phyloP scores from a whole-genome alignment of 2,888 invertebrate genomes.

The Eupelmus urozonus region DNA sequence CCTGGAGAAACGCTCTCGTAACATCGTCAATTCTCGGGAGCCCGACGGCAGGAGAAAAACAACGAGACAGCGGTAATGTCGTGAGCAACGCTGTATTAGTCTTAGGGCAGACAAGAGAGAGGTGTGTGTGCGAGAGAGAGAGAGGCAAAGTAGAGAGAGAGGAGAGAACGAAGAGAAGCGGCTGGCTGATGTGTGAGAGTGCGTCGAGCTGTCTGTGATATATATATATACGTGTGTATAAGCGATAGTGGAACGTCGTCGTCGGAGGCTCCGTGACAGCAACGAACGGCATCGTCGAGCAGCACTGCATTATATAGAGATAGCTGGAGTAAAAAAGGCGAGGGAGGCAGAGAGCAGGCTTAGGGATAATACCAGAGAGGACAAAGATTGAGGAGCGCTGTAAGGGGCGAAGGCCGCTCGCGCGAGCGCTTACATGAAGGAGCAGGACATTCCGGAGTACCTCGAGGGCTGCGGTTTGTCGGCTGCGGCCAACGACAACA shows the following conservation, averaged over 20 bases:
- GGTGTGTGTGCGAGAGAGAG: slow-evolving; percentile 7
- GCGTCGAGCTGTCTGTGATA: no score
- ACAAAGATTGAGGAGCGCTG: neutral
- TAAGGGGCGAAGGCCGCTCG: slow-evolving; percentile 21
- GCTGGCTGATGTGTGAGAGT: neutral
- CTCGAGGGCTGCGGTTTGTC: slow-evolving; percentile 75
- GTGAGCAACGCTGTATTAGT: slow-evolving; percentile 12
- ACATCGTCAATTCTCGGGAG: no score
- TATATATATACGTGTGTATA: no score
- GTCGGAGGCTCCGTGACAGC: no score
- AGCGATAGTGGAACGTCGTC: no score
- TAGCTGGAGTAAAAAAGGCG: no score
- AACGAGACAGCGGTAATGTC: slow-evolving; percentile 27
- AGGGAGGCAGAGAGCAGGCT: no score
- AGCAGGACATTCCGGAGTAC: slow-evolving; percentile 75
- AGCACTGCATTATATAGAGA: no score
- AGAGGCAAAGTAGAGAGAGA: neutral
- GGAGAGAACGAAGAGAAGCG: neutral
- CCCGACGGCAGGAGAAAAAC: neutral
- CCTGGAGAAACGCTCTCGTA: no score
- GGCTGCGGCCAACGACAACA: slow-evolving; percentile 61
- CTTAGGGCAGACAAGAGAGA: neutral
- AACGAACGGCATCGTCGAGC: no score
- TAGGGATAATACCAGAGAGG: neutral
- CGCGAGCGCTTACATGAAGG: slow-evolving; percentile 69